These are phyloP conservation scores for Hydrolagus colliei DNA, from an alignment of 2,797 vertebrate genomes.

Conservation along the genomic window DNA sequence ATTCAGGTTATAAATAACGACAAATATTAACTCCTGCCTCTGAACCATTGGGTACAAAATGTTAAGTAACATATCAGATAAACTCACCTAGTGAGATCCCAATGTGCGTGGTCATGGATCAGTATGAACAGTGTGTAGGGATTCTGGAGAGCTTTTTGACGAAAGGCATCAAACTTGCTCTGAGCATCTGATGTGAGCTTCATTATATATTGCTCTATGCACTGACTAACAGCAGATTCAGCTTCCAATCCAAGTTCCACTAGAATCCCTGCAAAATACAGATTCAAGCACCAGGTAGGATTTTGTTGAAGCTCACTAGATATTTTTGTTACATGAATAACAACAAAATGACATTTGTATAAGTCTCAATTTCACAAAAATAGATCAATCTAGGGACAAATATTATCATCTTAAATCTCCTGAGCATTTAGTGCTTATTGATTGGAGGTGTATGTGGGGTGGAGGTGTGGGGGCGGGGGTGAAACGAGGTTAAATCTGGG, in stretches of 20 bases:
- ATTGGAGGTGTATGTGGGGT: too few species aligned
- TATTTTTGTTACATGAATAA: too few species aligned
- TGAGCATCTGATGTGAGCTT: constrained; percentile 78
- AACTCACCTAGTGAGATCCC: constrained; percentile 81
- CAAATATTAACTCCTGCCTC: neutral
- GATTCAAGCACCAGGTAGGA: neutral
- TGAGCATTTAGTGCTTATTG: too few species aligned
- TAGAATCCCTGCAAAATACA: constrained; percentile 67
- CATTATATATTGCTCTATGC: constrained; percentile 76
- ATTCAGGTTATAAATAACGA: neutral
- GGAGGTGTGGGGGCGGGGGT: too few species aligned
- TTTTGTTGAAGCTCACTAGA: neutral
- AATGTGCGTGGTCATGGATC: constrained; percentile 92
- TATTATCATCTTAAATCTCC: neutral
- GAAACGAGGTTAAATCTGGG: too few species aligned
- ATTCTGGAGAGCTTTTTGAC: constrained; percentile 79
- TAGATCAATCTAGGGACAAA: neutral
- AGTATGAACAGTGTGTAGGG: constrained; percentile 86
- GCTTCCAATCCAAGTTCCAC: constrained; percentile 79
- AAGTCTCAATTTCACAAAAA: neutral
- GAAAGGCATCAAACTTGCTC: constrained; percentile 71
- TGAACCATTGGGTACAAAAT: neutral
- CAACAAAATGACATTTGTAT: too few species aligned
- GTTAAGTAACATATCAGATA: neutral
- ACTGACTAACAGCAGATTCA: constrained; percentile 65